Conservation (phyloP, 2,888 invertebrate species). For the Lordiphosa andalusiaca region DNA sequence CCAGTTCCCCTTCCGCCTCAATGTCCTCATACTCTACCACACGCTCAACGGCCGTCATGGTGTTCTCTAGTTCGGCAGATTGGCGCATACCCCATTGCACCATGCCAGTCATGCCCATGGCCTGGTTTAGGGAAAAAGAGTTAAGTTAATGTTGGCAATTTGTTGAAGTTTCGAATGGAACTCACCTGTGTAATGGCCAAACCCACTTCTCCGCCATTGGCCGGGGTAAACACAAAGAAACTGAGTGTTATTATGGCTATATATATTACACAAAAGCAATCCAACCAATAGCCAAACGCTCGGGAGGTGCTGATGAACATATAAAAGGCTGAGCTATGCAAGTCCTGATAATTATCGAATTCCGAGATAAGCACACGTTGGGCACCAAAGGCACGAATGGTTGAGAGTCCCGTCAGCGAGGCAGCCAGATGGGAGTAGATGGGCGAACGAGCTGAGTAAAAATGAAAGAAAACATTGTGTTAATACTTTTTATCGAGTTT, state of each 20-base stretch:
- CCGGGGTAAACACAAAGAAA: slow-evolving; percentile 86
- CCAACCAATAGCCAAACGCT: slow-evolving; percentile 96
- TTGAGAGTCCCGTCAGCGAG: slow-evolving; percentile 93
- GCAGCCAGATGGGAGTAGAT: slow-evolving; percentile 96
- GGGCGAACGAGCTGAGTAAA: slow-evolving; percentile 89
- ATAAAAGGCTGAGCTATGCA: slow-evolving; percentile 96
- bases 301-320: slow-evolving; percentile 93
- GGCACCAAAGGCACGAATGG: slow-evolving; percentile 93
- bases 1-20: slow-evolving; percentile 82
- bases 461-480: too few species aligned
- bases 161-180: background rate
- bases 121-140: slow-evolving; percentile 61
- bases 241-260: slow-evolving; percentile 92
- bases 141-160: background rate
- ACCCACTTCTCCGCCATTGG: slow-evolving; percentile 88
- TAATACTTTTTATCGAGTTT: too few species aligned
- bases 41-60: slow-evolving; percentile 94
- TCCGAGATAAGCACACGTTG: slow-evolving; percentile 88
- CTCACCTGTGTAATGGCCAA: slow-evolving; percentile 87
- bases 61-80: slow-evolving; percentile 92
- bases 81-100: slow-evolving; percentile 93
- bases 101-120: slow-evolving; percentile 87
- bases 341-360: slow-evolving; percentile 90
- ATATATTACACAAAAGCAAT: slow-evolving; percentile 92
- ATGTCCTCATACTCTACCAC: slow-evolving; percentile 85